Conservation (phyloP, 2,888 invertebrate species). For the Troides oblongomaculatus region DNA sequence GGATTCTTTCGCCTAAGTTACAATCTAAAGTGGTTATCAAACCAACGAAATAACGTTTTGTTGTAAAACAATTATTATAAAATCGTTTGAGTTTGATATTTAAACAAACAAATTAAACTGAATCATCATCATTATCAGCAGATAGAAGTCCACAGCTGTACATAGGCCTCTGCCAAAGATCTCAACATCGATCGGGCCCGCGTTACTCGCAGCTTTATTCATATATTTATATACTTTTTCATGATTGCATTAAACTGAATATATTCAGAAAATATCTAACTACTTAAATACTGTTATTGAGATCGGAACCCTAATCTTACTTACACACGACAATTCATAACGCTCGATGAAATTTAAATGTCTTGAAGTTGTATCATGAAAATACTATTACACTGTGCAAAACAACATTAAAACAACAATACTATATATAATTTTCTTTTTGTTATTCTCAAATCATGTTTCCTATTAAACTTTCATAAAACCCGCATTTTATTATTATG, state of each 20-base stretch:
- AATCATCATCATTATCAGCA: background rate
- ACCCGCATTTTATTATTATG: background rate
- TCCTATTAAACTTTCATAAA: background rate
- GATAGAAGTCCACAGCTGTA: too few relatives aligned
- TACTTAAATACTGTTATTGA: too few relatives aligned
- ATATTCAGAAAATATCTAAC: too few relatives aligned
- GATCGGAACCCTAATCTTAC: background rate
- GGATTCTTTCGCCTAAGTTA: conserved; percentile 13
- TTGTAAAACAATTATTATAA: conserved; percentile 29
- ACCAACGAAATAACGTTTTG: conserved; percentile 9
- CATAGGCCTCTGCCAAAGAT: too few relatives aligned
- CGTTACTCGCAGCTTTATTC: too few relatives aligned
- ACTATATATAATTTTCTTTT: background rate
- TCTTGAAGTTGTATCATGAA: conserved; percentile 6
- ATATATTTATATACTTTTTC: too few relatives aligned
- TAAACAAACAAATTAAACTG: conserved; percentile 16
- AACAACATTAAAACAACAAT: background rate
- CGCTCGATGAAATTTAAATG: conserved; percentile 26
- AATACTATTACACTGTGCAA: background rate
- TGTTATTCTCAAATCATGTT: background rate
- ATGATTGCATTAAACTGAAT: too few relatives aligned
- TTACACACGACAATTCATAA: conserved; percentile 8
- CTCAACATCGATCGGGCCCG: too few relatives aligned
- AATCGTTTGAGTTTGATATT: conserved; percentile 12
- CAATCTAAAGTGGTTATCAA: conserved; percentile 19